These are phyloP conservation scores for Fukomys damarensis DNA, from an alignment of 2,113 vertebrate species.

Conservation along the genomic window DNA sequence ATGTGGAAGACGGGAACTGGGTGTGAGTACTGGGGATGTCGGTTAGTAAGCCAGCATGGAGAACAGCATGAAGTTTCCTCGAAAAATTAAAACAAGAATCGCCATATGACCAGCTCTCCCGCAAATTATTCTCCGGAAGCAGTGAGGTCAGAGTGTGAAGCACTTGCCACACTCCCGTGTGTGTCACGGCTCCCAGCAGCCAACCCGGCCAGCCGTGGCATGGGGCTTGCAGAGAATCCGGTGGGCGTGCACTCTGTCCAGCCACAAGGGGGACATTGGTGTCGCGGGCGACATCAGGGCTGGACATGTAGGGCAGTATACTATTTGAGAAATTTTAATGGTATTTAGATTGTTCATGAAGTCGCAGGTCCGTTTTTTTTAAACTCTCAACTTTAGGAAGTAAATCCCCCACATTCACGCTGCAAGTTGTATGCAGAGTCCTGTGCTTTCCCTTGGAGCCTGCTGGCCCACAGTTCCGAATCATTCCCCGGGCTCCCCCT, in stretches of 20 bases:
- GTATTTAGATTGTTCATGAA: not conserved
- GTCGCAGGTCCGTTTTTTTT: not conserved
- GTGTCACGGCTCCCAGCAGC: no score
- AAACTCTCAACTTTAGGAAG: not conserved
- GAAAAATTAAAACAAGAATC: not conserved
- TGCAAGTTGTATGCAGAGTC: not conserved
- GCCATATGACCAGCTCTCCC: not conserved
- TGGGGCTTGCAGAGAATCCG: not conserved
- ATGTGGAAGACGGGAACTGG: not conserved
- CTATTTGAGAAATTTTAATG: not conserved
- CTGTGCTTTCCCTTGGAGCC: not conserved
- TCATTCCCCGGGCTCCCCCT: no score
- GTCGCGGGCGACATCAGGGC: not conserved
- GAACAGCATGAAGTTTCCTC: not conserved
- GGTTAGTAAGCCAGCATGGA: no score
- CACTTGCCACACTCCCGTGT: accelerated
- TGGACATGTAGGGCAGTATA: not conserved
- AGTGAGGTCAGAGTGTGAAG: no score
- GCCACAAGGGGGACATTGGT: no score
- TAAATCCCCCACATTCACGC: not conserved
- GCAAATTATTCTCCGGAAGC: no score
- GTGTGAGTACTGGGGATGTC: not conserved
- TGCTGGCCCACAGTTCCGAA: not conserved
- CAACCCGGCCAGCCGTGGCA: no score
- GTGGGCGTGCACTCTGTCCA: no score